Base-by-base conservation (phyloP, 2,113 vertebrate genomes). In the Ceratotherium simum region DNA sequence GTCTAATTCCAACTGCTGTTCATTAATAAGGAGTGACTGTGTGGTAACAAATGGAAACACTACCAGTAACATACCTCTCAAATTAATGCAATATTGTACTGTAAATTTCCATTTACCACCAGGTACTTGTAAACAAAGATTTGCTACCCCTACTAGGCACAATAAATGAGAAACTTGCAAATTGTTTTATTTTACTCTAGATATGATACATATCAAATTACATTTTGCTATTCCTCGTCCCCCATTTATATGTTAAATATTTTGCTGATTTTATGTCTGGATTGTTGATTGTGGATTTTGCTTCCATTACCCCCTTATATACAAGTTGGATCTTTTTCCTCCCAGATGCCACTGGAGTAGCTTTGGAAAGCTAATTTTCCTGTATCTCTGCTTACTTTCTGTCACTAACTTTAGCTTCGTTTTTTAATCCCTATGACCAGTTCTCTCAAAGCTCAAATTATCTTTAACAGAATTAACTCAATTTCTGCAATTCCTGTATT, bases 361-460 rank as follows among this genome's bases (percentile, higher is more conserved):
- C 54, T 87, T 83, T 88, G 29, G 80, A 64, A 92, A 93, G 23
- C 76, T 93, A 25, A 62, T 88, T 91, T 93, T 84, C 18, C 48
- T 75, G 95, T 69, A 21, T 20, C 3, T 96, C 42, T 78, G 6
- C 31, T 75, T 92, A 25, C 25, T 85, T 96, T 70, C 51, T 80
- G 46, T 85, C 72, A 42, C 20, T 83, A 46, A 75, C 20, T 80
- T 56, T 60, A 42, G 11, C 84, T 94, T 86, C 4, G 14, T 87
- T 42, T 80, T 73, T 92, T 39, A 64, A 21, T 48, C 25, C 11
- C 42, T 60, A 5, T 62, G n/a, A 83, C 31, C 33, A 58, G 25
- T 62, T 90, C 67, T 56, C 12, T 94, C 21, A 56, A 17, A 21
- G 36, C 29, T 94, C 54, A 56, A 60, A 56, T 72, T 78, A 31